Evolutionary conservation across 2,797 vertebrate genomes (phyloP).

Genomic region (Micromesistius poutassou): DNA sequence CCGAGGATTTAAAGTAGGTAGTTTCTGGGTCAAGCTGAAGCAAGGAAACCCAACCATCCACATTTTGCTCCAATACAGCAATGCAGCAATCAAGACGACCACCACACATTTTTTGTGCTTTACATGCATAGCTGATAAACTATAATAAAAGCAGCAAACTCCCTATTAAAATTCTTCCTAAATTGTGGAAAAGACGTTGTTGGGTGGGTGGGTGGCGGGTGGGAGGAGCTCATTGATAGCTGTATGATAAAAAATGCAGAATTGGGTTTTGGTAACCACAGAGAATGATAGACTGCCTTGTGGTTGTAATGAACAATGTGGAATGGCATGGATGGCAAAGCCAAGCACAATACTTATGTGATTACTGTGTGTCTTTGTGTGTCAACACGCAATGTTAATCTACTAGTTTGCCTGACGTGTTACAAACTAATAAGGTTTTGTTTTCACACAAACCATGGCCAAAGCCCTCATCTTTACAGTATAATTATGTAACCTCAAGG

Average conservation of each 20-base stretch:
- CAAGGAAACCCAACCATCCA: constrained; percentile 16
- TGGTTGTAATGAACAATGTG: constrained; percentile 48
- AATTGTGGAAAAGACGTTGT: constrained; percentile 59
- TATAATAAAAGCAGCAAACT: constrained; percentile 51
- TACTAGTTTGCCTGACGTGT: constrained; percentile 24
- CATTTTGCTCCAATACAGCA: constrained; percentile 19
- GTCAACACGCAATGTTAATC: constrained; percentile 32
- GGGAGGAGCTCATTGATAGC: constrained; percentile 47
- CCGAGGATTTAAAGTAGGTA: constrained; percentile 9
- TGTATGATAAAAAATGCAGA: constrained; percentile 61
- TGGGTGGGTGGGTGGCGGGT: constrained; percentile 39
- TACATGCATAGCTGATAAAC: constrained; percentile 41
- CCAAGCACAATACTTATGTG: constrained; percentile 25
- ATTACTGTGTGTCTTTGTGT: constrained; percentile 28
- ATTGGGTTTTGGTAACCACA: constrained; percentile 65
- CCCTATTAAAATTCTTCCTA: constrained; percentile 65
- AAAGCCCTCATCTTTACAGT: constrained; percentile 43
- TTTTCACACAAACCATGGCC: constrained; percentile 45
- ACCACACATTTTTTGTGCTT: constrained; percentile 27
- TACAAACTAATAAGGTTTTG: constrained; percentile 50
- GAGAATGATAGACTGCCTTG: constrained; percentile 58
- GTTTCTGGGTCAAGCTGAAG: constrained; percentile 13
- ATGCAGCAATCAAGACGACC: constrained; percentile 44
- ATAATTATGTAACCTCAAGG: constrained; percentile 42
- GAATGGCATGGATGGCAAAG: constrained; percentile 34